A percentile compares a stretch with the other conserved stretches of the same genome.
Evolutionary conservation across 2,888 invertebrate species (phyloP).

Genomic region (Allophyes oxyacanthae): DNA sequence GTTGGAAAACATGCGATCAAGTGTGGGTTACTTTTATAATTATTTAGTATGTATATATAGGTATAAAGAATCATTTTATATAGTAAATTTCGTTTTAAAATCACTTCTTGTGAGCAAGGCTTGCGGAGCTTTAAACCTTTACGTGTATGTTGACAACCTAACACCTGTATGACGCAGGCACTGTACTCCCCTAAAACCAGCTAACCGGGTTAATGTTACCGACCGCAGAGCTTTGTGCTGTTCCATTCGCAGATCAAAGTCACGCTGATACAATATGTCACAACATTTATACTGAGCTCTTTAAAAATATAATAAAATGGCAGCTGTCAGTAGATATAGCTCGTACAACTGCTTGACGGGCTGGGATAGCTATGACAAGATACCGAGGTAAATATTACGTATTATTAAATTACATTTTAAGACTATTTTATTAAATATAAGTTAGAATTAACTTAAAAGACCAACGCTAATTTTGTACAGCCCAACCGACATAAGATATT

Average conservation of each 20-base stretch:
- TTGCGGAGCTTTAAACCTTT: neutral
- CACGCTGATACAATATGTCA: constrained; percentile 3
- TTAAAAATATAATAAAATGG: constrained; percentile 79
- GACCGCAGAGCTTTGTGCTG: constrained; percentile 4
- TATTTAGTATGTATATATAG: constrained; percentile 10
- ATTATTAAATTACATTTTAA: neutral
- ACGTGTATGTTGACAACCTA: neutral
- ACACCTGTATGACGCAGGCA: neutral
- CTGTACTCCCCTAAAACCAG: constrained; percentile 1
- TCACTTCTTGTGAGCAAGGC: no score
- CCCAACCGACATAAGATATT: no score
- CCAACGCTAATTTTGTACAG: no score
- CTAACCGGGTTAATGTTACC: neutral
- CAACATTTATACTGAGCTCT: constrained; percentile 2
- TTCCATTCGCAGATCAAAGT: constrained; percentile 20
- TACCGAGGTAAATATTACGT: constrained; percentile 92
- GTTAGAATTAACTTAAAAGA: no score
- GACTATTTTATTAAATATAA: neutral
- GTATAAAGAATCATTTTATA: neutral
- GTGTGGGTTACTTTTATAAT: constrained; percentile 34
- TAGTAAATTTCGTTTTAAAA: no score
- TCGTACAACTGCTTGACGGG: constrained; percentile 96
- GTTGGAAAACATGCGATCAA: constrained; percentile 56
- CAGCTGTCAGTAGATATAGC: constrained; percentile 94
- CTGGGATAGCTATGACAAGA: constrained; percentile 97